These are phyloP conservation scores for Corvus cornix DNA, from an alignment of 2,113 vertebrate species.

Conservation along the genomic window DNA sequence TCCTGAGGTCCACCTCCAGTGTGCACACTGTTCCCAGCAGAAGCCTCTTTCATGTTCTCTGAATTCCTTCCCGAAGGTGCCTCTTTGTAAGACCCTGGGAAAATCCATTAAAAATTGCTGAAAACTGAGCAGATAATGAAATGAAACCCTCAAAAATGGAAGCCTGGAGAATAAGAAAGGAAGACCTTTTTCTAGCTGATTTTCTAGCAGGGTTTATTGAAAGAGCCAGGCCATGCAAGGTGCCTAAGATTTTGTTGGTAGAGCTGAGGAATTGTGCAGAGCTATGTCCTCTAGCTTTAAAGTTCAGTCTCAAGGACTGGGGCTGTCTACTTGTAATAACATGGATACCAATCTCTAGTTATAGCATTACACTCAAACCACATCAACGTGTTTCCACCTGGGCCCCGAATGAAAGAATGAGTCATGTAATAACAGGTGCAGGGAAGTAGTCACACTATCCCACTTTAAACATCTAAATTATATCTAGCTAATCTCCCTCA, in stretches of 20 bases:
- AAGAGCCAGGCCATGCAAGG: background rate
- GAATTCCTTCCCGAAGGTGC: background rate
- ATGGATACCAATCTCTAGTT: slow-evolving; percentile 30
- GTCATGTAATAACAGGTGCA: slow-evolving; percentile 59
- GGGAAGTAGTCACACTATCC: slow-evolving; percentile 33
- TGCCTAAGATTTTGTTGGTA: background rate
- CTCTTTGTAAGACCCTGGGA: background rate
- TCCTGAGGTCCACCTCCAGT: background rate
- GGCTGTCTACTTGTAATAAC: background rate
- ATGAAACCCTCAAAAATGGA: background rate
- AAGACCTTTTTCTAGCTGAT: background rate
- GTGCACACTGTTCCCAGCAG: background rate
- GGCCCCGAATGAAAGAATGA: slow-evolving; percentile 39
- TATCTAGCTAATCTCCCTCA: slow-evolving; percentile 40
- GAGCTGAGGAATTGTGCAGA: background rate
- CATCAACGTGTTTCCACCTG: slow-evolving; percentile 54
- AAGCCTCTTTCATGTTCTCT: background rate
- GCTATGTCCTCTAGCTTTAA: background rate
- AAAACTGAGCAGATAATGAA: background rate
- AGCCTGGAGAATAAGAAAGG: background rate
- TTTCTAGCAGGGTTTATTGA: background rate
- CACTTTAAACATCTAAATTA: slow-evolving; percentile 30
- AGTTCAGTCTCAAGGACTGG: background rate
- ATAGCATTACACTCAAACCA: slow-evolving; percentile 50
- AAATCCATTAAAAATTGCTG: background rate